These are phyloP conservation scores for Calyptommatus sinebrachiatus DNA, from an alignment of 2,113 vertebrate species.

Conservation along the genomic window DNA sequence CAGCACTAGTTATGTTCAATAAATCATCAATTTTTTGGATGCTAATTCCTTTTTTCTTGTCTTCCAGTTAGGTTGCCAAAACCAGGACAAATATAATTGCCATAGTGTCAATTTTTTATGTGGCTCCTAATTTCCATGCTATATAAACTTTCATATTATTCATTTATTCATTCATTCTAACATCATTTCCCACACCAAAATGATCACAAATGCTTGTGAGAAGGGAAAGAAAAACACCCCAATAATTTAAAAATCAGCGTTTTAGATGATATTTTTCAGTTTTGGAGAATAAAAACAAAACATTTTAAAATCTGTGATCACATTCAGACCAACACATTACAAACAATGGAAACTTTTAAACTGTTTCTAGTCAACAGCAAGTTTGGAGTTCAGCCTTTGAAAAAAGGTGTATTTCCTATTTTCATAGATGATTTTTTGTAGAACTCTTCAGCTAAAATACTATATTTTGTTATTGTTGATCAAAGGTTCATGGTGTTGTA, in stretches of 20 bases:
- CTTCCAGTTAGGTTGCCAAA: not conserved
- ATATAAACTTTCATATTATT: not conserved
- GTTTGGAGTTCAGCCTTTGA: not conserved
- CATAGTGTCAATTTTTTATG: not conserved
- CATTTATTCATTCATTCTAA: not conserved
- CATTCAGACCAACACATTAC: not conserved
- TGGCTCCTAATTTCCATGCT: not conserved
- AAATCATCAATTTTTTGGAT: too few species aligned
- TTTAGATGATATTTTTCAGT: constrained; percentile 31
- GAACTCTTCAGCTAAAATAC: not conserved
- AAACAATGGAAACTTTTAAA: not conserved
- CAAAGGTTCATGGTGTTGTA: not conserved
- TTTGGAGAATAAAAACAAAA: constrained; percentile 7
- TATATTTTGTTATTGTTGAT: not conserved
- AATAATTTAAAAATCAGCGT: constrained; percentile 11
- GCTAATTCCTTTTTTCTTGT: not conserved
- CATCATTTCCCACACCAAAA: not conserved
- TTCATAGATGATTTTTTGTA: not conserved
- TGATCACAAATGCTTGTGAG: not conserved
- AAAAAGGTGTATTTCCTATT: not conserved
- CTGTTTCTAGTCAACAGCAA: not conserved
- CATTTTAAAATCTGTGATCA: constrained; percentile 1
- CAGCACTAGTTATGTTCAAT: too few species aligned
- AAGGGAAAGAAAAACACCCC: not conserved
- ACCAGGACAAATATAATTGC: not conserved